Evolutionary conservation across 2,113 vertebrate species (phyloP), one percentile per base, ranked within the genome.

Genomic region (Ibidorhyncha struthersii): DNA sequence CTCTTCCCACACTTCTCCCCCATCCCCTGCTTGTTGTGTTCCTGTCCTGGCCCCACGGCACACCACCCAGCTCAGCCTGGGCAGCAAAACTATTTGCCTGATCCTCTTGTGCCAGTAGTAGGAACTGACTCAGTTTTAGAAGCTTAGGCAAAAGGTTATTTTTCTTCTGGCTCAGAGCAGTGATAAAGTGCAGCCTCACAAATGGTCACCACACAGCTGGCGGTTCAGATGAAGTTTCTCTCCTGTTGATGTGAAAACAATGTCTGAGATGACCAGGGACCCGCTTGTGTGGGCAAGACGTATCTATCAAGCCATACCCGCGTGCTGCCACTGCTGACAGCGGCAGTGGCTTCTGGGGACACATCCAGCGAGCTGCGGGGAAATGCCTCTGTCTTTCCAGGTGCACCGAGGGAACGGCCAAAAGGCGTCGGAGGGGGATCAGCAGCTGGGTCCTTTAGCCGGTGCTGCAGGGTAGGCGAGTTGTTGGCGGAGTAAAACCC

Each of bases 281-380:
- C n/a, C 8, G 1, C 47, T 53, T 13, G 34, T 7, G 34, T 40
- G 59, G 45, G 15, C 52, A 70, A n/a, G n/a, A 36, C 34, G 13
- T 65, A 77, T 61, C 69, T 87, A 2, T 43, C 9, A 32, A 78
- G 25, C 72, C 2, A 0, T 88, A 30, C 23, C 55, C 38, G 20
- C 0, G 0, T 32, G 27, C 56, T 18, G 41, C 40, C 73, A 79
- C 10, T 0, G 0, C 55, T 1, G 5, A 11, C 59, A 34, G 30
- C 1, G 10, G 36, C 1, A 6, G 1, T 82, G 65, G 18, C 45
- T 82, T 72, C 40, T 49, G 49, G 30, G 38, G 50, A 27, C 8
- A 16, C 17, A 22, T 61, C 36, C 27, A 30, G 21, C 1, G 4
- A 47, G 22, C 15, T 74, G 41, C 2, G 2, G 41, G n/a, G 43